Base-by-base conservation (phyloP, 2,888 invertebrate genomes). In the Perithous albicinctus region DNA sequence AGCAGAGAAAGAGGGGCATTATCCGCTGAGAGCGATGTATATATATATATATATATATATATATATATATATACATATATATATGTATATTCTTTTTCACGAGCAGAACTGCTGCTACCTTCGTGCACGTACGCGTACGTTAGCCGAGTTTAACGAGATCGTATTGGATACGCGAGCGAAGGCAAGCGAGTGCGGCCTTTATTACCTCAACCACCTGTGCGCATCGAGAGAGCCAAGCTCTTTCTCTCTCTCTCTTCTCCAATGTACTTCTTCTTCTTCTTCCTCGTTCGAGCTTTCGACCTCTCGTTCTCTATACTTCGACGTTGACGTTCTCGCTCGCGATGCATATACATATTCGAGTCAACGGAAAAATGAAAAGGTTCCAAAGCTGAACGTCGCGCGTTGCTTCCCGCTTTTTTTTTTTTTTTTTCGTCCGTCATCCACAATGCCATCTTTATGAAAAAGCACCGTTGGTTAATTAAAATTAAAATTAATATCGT, bases 151-250 rank as follows among this genome's bases (percentile, higher is more conserved):
- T 82, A 82, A 82, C 82, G 82, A 82, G 78, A 82, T 78, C 75
- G 78, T 78, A 78, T 78, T 78, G 78, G 75, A 77, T 78, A 66
- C 61, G 64, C 70, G 75, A 78, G 72, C 43, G 59, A 38, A 41
- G 35, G 61, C 41, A 41, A 61, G 61, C 56, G 48, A 38, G 56
- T 63, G 29, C 78, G 29, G 70, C 61, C 67, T 82, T 76, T 82
- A 82, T 82, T 78, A 78, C 75, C 64, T 43, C 72, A 80, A 83
- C 83, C 80, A 83, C 83, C 80, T 83, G 83, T 80, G 83, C 77
- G 77, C 83, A 61, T 61, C 61, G 35, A 35, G 56, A 56, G 61
- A 35, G n/a, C 18, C 38, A 12, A 3, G n/a, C n/a, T n/a, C n/a
- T n/a, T n/a, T n/a, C n/a, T n/a, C n/a, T n/a, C n/a, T n/a, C n/a